Evolutionary conservation across 1,140 invertebrate genomes (phyloP), one percentile per base, ranked within the genome.

Genomic region (Drosophila subpulchrella): DNA sequence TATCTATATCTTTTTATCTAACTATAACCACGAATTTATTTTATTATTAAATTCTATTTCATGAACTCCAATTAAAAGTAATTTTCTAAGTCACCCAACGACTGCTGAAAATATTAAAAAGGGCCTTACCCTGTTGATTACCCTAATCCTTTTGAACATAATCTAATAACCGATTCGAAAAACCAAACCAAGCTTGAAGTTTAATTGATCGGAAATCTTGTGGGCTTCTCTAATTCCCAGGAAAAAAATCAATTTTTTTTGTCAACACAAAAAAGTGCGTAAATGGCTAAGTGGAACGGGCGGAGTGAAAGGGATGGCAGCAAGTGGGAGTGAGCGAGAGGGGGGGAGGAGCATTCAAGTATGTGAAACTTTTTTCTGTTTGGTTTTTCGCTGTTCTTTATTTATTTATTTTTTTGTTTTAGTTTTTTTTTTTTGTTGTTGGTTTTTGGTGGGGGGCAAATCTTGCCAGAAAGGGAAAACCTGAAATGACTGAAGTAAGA

Each of bases 391-490:
- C 32, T 36, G 50, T 53, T 71, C 44, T 71, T 48, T 68, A 57
- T 68, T 68, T 71, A 41, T 71, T 50, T 60, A 53, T 42, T 62
- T 61, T 38, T 68, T 65, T 53, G 24, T 47, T 13, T 13, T 15
- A 15, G 6, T 66, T 12, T 65, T 63, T 34, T 30, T 27, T 65
- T 62, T 32, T 27, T 27, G 1, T 24, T 27, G 27, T 27, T 36
- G 4, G 8, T 30, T 63, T 48, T 41, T 32, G 57, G 67, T 30
- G 54, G 57, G 67, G 44, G 67, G 67, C 56, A 70, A 27, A 65
- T 50, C 70, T 83, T 85, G 74, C 84, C 80, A 89, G 84, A 89
- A 89, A 89, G 84, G 84, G 84, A 89, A 88, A 89, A 89, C 84
- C 77, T 88, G 84, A 88, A 88, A 80, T 83, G 67, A 54, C 65